Percentiles rank a stretch among this genome's conserved stretches.
Conservation (phyloP, 2,113 vertebrate species). For the Monopterus albus region DNA sequence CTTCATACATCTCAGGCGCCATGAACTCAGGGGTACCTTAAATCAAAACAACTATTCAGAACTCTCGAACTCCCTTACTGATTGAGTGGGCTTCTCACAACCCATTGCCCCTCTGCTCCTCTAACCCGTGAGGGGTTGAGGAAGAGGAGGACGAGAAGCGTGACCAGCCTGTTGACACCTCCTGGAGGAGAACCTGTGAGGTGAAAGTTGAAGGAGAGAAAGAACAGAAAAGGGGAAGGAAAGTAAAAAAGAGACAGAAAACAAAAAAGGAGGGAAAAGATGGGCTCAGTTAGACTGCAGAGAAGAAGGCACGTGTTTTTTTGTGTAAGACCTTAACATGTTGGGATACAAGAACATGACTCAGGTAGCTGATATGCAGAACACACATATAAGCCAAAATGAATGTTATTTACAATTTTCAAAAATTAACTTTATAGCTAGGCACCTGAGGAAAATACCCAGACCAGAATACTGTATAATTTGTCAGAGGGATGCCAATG, state of each 20-base stretch:
- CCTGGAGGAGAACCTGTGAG: slow-evolving; percentile 81
- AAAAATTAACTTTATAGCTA: slow-evolving; percentile 11
- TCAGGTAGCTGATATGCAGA: slow-evolving; percentile 74
- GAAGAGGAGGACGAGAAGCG: slow-evolving; percentile 78
- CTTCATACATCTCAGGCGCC: slow-evolving; percentile 99
- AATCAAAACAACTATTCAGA: slow-evolving; percentile 99
- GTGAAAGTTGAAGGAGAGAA: slow-evolving; percentile 75
- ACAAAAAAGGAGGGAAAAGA: slow-evolving; percentile 83
- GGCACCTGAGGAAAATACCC: slow-evolving; percentile 4
- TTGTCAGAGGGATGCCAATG: slow-evolving; percentile 39
- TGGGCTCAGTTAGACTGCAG: slow-evolving; percentile 88
- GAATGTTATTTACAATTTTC: neutral
- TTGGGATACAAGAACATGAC: slow-evolving; percentile 62
- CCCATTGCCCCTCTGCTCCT: slow-evolving; percentile 84
- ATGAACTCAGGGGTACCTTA: slow-evolving; percentile 99
- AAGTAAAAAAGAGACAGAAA: slow-evolving; percentile 83
- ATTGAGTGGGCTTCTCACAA: slow-evolving; percentile 77
- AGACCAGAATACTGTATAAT: neutral
- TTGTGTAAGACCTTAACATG: slow-evolving; percentile 88
- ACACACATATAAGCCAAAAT: slow-evolving; percentile 69
- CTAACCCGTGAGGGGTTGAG: slow-evolving; percentile 81
- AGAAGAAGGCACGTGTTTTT: slow-evolving; percentile 85
- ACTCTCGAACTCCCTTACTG: slow-evolving; percentile 87
- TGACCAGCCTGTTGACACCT: slow-evolving; percentile 66
- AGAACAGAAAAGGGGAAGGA: slow-evolving; percentile 71